phyloP scores from a whole-genome alignment of 2,113 vertebrate genomes.

The Thamnophis sirtalis region DNA sequence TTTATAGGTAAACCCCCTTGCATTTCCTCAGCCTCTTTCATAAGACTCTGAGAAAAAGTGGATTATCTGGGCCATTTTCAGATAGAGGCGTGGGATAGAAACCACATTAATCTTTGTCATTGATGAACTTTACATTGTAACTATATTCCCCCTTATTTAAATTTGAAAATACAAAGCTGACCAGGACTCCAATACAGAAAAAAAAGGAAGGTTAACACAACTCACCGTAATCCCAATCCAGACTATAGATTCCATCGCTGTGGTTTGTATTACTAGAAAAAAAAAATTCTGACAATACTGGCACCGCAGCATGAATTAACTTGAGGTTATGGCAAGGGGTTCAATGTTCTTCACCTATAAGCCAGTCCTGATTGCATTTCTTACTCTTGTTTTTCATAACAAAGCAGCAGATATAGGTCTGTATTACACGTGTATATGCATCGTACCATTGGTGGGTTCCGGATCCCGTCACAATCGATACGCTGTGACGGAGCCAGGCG shows the following conservation, averaged over 20 bases:
- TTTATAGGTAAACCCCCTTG: background rate
- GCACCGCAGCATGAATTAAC: background rate
- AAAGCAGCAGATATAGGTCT: background rate
- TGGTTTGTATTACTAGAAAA: background rate
- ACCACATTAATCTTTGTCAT: background rate
- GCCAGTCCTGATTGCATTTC: background rate
- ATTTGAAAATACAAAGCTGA: background rate
- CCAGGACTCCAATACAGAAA: background rate
- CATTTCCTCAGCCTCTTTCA: background rate
- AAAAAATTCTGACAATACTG: background rate
- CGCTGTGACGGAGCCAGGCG: too few species aligned
- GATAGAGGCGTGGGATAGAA: background rate
- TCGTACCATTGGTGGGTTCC: background rate
- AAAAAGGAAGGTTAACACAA: background rate
- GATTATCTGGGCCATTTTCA: background rate
- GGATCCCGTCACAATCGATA: too few species aligned
- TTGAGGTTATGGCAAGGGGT: background rate
- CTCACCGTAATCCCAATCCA: background rate
- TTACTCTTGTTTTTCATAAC: background rate
- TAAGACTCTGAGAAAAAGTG: background rate
- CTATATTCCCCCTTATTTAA: background rate
- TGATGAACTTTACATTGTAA: background rate
- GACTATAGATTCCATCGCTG: background rate
- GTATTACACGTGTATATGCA: background rate
- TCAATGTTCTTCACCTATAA: background rate